These are phyloP conservation scores for Pollenia labialis DNA, from an alignment of 2,888 invertebrate genomes.

Conservation along the genomic window DNA sequence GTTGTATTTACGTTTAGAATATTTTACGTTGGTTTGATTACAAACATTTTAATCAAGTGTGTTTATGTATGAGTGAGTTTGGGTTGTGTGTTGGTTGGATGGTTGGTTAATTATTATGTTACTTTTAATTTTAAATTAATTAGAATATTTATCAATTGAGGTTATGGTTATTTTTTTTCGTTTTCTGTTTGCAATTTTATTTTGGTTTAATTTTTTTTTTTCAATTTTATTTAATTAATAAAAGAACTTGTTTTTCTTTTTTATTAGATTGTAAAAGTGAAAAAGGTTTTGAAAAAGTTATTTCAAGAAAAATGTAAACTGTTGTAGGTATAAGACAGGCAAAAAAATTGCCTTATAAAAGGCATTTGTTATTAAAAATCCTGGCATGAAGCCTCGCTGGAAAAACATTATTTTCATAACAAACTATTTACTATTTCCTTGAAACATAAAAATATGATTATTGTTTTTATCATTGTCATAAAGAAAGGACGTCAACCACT, in stretches of 20 bases:
- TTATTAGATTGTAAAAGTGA: neutral
- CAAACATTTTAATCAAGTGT: constrained; percentile 26
- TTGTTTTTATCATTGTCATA: constrained; percentile 23
- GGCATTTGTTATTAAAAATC: neutral
- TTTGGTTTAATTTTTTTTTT: constrained; percentile 35
- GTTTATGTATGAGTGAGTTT: constrained; percentile 14
- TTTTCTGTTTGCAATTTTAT: constrained; percentile 22
- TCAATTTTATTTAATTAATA: constrained; percentile 18
- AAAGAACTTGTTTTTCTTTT: too few species aligned
- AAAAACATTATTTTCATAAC: neutral
- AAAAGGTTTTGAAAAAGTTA: neutral
- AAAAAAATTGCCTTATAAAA: neutral
- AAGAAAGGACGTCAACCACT: constrained; percentile 23
- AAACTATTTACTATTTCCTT: constrained; percentile 4
- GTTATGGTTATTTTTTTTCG: constrained; percentile 52
- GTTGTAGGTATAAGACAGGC: neutral
- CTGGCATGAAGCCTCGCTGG: neutral
- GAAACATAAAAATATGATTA: constrained; percentile 41
- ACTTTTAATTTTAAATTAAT: constrained; percentile 58
- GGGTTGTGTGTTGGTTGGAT: constrained; percentile 32
- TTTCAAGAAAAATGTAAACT: neutral
- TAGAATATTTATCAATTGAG: constrained; percentile 72
- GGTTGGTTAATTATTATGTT: constrained; percentile 63
- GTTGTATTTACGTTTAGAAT: constrained; percentile 36
- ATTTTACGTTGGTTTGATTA: constrained; percentile 36